A percentile compares a stretch with the other conserved stretches of the same genome.
Evolutionary conservation across 2,113 vertebrate species (phyloP).

Genomic region (Ciconia boyciana): DNA sequence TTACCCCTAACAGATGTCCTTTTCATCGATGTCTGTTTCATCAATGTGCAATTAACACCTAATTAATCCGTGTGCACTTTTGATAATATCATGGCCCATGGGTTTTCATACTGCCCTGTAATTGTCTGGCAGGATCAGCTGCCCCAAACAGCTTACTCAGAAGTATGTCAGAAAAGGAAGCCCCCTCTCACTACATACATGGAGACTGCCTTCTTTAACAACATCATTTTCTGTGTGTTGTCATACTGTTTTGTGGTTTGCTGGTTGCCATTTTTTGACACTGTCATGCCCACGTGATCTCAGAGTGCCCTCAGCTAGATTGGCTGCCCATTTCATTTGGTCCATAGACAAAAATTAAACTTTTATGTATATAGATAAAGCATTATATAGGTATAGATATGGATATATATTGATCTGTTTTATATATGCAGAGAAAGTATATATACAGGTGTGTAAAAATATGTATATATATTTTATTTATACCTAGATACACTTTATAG

Average conservation of each 20-base stretch:
- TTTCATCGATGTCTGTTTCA: not conserved
- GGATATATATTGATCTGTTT: not conserved
- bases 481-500: not conserved
- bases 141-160: not conserved
- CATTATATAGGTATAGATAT: not conserved
- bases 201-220: not conserved
- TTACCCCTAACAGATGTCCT: not conserved
- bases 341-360: not conserved
- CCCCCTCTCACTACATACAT: not conserved
- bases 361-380: not conserved
- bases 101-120: not conserved
- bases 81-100: not conserved
- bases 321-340: not conserved
- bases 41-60: not conserved
- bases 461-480: not conserved
- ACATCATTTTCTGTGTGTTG: not conserved
- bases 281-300: not conserved
- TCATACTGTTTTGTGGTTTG: not conserved
- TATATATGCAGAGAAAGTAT: not conserved
- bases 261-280: not conserved
- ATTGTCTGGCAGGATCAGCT: not conserved
- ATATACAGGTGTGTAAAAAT: not conserved
- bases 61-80: not conserved
- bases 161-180: not conserved
- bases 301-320: not conserved